phyloP scores from a whole-genome alignment of 2,888 invertebrate species.

The Xestoiulus laeticollis region DNA sequence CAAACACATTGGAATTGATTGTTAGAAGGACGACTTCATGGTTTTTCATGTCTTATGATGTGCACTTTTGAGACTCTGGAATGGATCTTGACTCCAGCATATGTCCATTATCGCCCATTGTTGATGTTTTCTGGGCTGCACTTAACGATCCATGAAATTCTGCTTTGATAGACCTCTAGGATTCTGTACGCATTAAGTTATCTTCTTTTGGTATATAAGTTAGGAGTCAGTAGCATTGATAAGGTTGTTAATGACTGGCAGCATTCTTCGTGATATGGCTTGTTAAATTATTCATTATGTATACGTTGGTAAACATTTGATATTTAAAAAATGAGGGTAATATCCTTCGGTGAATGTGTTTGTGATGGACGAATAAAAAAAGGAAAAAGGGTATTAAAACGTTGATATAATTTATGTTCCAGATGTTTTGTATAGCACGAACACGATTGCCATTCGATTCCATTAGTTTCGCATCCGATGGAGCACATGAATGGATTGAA shows the following conservation, averaged over 20 bases:
- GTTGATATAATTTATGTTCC: slow-evolving; percentile 48
- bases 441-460: slow-evolving; percentile 46
- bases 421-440: slow-evolving; percentile 45
- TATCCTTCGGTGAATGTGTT: slow-evolving; percentile 5
- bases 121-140: slow-evolving; percentile 23
- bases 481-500: slow-evolving; percentile 39
- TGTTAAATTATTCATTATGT: slow-evolving; percentile 38
- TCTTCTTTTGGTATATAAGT: slow-evolving; percentile 6
- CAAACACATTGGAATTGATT: neutral
- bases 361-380: slow-evolving; percentile 4
- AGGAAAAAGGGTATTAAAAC: neutral
- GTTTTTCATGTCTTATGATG: neutral
- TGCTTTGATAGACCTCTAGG: neutral
- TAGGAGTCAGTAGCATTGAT: slow-evolving; percentile 14
- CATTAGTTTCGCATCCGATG: slow-evolving; percentile 42
- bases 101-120: neutral
- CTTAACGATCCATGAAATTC: neutral
- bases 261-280: neutral
- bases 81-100: neutral
- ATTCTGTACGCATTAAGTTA: neutral
- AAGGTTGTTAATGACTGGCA: slow-evolving; percentile 5
- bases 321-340: slow-evolving; percentile 32
- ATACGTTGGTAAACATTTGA: slow-evolving; percentile 20
- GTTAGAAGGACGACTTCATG: neutral
- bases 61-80: neutral